Evolutionary conservation across 2,888 invertebrate genomes (phyloP).

Genomic region (Caenorhabditis imperialis): DNA sequence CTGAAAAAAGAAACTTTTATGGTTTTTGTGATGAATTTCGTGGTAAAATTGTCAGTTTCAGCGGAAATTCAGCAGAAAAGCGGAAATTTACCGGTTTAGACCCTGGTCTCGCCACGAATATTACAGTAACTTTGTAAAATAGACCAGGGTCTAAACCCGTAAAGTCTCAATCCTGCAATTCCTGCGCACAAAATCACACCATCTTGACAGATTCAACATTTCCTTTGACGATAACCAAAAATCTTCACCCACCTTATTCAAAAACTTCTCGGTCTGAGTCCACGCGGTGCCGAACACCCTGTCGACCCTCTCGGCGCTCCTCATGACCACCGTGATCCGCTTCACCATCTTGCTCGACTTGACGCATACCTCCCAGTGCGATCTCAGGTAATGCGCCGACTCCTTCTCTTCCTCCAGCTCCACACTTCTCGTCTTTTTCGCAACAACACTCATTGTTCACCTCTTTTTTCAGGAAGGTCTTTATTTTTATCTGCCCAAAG

Average conservation of each 20-base stretch:
- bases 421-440: constrained; percentile 27
- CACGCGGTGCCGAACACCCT: constrained; percentile 45
- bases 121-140: no score
- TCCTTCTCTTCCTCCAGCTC: constrained; percentile 40
- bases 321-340: constrained; percentile 48
- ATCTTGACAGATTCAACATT: background rate
- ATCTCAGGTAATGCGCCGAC: constrained; percentile 15
- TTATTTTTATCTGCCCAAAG: background rate
- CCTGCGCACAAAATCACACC: no score
- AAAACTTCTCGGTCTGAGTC: constrained; percentile 41
- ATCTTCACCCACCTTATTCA: constrained; percentile 27
- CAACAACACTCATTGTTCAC: constrained; percentile 26
- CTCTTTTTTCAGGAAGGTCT: background rate
- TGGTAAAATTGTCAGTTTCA: no score
- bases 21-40: no score
- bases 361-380: constrained; percentile 37
- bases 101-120: no score
- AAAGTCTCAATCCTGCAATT: no score
- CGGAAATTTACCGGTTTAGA: no score
- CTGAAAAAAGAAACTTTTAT: no score
- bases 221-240: background rate
- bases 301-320: constrained; percentile 57
- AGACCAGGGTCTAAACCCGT: no score
- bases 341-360: constrained; percentile 34
- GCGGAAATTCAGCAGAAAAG: no score